These are phyloP conservation scores for Centropyge bicolor DNA, from an alignment of 2,797 vertebrate species.

Conservation along the genomic window DNA sequence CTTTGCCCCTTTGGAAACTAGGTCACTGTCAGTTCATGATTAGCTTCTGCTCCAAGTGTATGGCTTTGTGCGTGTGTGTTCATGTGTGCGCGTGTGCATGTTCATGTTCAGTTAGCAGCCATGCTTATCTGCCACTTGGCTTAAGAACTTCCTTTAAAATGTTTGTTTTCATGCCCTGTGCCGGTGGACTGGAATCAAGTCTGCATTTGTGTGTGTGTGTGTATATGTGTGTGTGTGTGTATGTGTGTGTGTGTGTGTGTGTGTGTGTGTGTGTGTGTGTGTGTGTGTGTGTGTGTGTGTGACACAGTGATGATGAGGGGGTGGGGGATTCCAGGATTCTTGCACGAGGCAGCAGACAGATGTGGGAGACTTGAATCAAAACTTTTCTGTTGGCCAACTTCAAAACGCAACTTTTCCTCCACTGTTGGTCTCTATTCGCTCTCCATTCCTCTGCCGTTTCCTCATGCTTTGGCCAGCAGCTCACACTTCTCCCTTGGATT, in stretches of 20 bases:
- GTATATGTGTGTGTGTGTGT: constrained; percentile 51
- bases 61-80: constrained; percentile 15
- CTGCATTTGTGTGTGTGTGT: constrained; percentile 39
- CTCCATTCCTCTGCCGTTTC: constrained; percentile 75
- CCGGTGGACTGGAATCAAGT: constrained; percentile 50
- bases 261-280: constrained; percentile 27
- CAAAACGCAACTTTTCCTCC: constrained; percentile 75
- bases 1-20: constrained; percentile 63
- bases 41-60: constrained; percentile 57
- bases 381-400: constrained; percentile 75
- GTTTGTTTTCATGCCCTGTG: constrained; percentile 66
- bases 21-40: constrained; percentile 69
- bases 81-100: constrained; percentile 7
- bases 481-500: constrained; percentile 67
- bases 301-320: constrained; percentile 68
- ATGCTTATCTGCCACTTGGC: constrained; percentile 72
- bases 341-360: constrained; percentile 78
- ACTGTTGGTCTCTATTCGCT: constrained; percentile 62
- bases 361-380: constrained; percentile 81
- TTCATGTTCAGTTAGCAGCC: constrained; percentile 55
- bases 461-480: constrained; percentile 73
- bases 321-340: constrained; percentile 79
- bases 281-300: constrained; percentile 47
- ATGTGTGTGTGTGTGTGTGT: constrained; percentile 17
- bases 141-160: constrained; percentile 66